Conservation (phyloP, 2,113 vertebrate species). For the Mirounga angustirostris region DNA sequence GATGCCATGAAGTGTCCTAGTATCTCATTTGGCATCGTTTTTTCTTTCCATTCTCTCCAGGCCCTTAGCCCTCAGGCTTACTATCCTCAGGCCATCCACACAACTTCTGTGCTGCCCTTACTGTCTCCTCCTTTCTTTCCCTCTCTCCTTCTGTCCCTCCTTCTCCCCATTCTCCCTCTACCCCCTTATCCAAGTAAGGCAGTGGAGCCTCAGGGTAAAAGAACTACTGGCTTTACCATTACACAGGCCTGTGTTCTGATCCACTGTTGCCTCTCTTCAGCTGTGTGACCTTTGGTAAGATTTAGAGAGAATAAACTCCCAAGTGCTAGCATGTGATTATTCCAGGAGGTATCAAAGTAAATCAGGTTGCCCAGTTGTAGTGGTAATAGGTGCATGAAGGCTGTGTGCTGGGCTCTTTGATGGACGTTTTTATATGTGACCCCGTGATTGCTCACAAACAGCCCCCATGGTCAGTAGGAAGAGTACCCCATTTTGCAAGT, state of each 20-base stretch:
- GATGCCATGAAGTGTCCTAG: background rate
- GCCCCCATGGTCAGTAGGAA: background rate
- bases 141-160: background rate
- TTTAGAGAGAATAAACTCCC: slow-evolving; percentile 36
- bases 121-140: background rate
- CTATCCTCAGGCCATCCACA: background rate
- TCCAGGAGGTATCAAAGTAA: background rate
- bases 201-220: background rate
- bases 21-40: background rate
- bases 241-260: background rate
- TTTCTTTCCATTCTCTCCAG: background rate
- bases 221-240: background rate
- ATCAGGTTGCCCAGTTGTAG: background rate
- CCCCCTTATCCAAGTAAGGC: background rate
- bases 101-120: background rate
- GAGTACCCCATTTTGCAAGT: slow-evolving; percentile 18
- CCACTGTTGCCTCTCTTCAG: background rate
- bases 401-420: background rate
- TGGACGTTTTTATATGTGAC: background rate
- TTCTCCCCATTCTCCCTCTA: background rate
- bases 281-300: slow-evolving; percentile 62
- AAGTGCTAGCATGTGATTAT: background rate
- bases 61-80: background rate
- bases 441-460: background rate
- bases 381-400: background rate